phyloP scores from a whole-genome alignment of 2,888 invertebrate genomes.

The Scaptomyza tumidula region DNA sequence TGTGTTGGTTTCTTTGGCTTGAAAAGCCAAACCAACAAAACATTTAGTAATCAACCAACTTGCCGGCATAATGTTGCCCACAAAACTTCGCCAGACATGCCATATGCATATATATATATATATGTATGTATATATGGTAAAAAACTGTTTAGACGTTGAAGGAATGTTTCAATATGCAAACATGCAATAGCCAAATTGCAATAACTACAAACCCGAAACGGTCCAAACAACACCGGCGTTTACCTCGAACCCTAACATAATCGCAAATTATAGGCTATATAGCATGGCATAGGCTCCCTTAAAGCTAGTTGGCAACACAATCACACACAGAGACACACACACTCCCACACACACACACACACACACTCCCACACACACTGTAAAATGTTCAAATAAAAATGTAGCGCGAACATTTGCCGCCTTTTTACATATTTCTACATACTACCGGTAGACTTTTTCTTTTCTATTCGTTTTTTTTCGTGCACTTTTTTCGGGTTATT shows the following conservation, averaged over 20 bases:
- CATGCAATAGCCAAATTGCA: constrained; percentile 74
- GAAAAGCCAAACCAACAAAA: constrained; percentile 41
- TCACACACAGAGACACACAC: constrained; percentile 22
- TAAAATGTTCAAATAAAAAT: constrained; percentile 48
- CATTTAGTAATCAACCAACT: constrained; percentile 51
- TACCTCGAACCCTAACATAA: constrained; percentile 66
- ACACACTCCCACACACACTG: constrained; percentile 25
- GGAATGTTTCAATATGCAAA: constrained; percentile 74
- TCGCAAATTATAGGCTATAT: constrained; percentile 78
- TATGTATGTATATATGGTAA: constrained; percentile 23
- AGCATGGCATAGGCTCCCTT: constrained; percentile 54
- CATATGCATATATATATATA: neutral
- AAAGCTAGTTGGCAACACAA: constrained; percentile 58
- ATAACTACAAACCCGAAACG: constrained; percentile 55
- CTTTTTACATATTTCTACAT: constrained; percentile 65
- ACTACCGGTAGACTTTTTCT: constrained; percentile 18
- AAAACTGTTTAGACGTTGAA: constrained; percentile 47
- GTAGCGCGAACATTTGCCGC: constrained; percentile 41
- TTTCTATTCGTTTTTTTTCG: constrained; percentile 21
- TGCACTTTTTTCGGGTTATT: constrained; percentile 68
- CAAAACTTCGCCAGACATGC: constrained; percentile 32
- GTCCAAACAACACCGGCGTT: constrained; percentile 46
- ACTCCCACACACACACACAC: constrained; percentile 10
- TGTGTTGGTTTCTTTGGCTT: constrained; percentile 3
- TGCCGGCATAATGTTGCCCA: constrained; percentile 18